Evolutionary conservation across 2,797 vertebrate genomes (phyloP).

Genomic region (Anguilla marmorata): DNA sequence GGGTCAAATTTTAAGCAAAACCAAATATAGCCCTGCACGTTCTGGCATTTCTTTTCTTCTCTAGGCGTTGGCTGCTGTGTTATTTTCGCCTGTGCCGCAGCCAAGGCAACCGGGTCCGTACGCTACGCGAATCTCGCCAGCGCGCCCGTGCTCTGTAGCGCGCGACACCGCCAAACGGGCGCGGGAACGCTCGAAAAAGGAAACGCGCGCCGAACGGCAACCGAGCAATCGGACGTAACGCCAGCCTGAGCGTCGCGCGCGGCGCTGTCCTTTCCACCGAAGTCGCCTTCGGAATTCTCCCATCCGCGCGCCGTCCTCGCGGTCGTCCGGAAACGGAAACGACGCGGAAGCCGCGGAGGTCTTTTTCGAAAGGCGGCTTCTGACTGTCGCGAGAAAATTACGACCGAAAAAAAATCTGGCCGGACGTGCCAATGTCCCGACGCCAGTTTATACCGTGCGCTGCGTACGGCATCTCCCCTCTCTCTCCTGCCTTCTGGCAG

Average conservation of each 20-base stretch:
- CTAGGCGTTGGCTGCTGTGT: not conserved
- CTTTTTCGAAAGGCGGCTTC: conserved; percentile 29
- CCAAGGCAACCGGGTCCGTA: not conserved
- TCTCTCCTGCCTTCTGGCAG: conserved; percentile 38
- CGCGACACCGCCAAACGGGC: not conserved
- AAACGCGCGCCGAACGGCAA: not conserved
- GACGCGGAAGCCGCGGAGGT: not conserved
- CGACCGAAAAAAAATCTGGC: conserved; percentile 32
- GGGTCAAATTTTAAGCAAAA: not conserved
- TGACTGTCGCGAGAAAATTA: conserved; percentile 30
- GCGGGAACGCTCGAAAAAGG: not conserved
- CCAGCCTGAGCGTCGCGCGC: not conserved
- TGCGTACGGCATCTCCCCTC: conserved; percentile 30
- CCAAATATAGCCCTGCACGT: not conserved
- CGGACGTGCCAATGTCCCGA: conserved; percentile 42
- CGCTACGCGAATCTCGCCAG: not conserved
- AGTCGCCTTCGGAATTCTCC: conserved; percentile 15
- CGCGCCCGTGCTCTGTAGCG: not conserved
- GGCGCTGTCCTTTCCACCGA: not conserved
- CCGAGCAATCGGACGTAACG: not conserved
- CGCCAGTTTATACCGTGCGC: conserved; percentile 54
- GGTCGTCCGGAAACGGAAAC: conserved; percentile 25
- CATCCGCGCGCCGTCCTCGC: conserved; percentile 13
- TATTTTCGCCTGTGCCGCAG: not conserved
- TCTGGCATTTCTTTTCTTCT: not conserved